Conservation (phyloP, 2,888 invertebrate genomes). For the Zaprionus lineosus region DNA sequence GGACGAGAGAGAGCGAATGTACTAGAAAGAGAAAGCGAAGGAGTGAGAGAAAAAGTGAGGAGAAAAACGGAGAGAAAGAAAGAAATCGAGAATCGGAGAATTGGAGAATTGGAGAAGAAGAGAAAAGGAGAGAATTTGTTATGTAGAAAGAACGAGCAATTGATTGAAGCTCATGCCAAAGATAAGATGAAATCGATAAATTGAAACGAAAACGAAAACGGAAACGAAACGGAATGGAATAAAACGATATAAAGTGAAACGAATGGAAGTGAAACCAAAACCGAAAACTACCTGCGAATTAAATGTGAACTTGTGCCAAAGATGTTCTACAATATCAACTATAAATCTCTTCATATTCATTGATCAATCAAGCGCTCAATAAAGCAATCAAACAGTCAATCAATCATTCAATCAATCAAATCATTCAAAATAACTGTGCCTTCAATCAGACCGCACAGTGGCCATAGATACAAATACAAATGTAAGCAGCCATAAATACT, state of each 20-base stretch:
- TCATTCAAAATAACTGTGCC: conserved; percentile 21
- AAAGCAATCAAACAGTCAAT: conserved; percentile 28
- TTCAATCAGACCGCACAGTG: conserved; percentile 37
- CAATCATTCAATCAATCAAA: conserved; percentile 21
- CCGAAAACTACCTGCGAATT: conserved; percentile 55
- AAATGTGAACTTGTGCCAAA: conserved; percentile 61
- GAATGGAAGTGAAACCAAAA: conserved; percentile 24
- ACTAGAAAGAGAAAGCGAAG: neutral
- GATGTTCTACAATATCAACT: conserved; percentile 43
- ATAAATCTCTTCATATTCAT: conserved; percentile 9
- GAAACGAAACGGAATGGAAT: conserved; percentile 29
- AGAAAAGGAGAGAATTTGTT: neutral
- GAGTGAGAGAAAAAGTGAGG: conserved; percentile 22
- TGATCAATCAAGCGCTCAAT: too few species aligned
- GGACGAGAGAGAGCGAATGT: conserved; percentile 7
- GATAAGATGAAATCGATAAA: conserved; percentile 29
- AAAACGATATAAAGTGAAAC: conserved; percentile 17
- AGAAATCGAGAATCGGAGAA: neutral
- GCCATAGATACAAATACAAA: conserved; percentile 63
- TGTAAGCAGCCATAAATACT: conserved; percentile 60
- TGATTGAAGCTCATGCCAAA: conserved; percentile 63
- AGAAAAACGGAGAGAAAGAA: neutral
- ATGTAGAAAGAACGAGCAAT: neutral
- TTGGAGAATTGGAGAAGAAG: too few species aligned
- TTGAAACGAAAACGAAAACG: conserved; percentile 22